phyloP scores from a whole-genome alignment of 2,113 vertebrate genomes.

The Hymenochirus boettgeri region DNA sequence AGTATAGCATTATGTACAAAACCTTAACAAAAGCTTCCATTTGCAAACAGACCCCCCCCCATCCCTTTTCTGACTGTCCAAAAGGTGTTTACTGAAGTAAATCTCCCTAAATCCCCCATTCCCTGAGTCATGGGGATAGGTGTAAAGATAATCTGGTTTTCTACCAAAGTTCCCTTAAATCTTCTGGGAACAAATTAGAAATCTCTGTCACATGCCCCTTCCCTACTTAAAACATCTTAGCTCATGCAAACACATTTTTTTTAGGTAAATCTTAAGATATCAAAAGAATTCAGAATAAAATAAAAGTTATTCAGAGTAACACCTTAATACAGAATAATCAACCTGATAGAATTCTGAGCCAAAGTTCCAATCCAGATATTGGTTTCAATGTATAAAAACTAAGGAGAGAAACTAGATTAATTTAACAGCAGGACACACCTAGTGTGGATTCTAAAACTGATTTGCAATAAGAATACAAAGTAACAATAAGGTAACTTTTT shows the following conservation, averaged over 20 bases:
- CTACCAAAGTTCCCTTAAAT: conserved; percentile 79
- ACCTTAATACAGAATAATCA: too few species aligned
- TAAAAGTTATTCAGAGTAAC: too few species aligned
- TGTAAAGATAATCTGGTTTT: conserved; percentile 91
- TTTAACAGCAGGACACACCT: too few species aligned
- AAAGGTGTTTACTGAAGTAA: conserved; percentile 98
- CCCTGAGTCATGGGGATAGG: conserved; percentile 81
- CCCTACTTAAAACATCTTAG: conserved; percentile 71
- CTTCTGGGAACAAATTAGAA: conserved; percentile 77
- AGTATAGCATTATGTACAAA: conserved; percentile 83
- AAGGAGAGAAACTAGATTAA: too few species aligned
- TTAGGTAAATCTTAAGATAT: background rate
- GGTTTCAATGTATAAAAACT: too few species aligned
- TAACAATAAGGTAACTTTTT: too few species aligned
- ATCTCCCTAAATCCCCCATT: conserved; percentile 90
- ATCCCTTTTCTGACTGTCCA: conserved; percentile 75
- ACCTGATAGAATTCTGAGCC: too few species aligned
- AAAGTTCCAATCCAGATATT: too few species aligned
- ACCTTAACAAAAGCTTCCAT: conserved; percentile 91
- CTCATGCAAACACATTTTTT: conserved; percentile 50
- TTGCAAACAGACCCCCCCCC: conserved; percentile 85
- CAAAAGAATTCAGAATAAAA: too few species aligned
- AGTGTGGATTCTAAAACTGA: too few species aligned
- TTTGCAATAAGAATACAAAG: too few species aligned
- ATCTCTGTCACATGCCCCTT: conserved; percentile 88